phyloP scores from a whole-genome alignment of 2,797 vertebrate species.

The Enteromius paludinosus region DNA sequence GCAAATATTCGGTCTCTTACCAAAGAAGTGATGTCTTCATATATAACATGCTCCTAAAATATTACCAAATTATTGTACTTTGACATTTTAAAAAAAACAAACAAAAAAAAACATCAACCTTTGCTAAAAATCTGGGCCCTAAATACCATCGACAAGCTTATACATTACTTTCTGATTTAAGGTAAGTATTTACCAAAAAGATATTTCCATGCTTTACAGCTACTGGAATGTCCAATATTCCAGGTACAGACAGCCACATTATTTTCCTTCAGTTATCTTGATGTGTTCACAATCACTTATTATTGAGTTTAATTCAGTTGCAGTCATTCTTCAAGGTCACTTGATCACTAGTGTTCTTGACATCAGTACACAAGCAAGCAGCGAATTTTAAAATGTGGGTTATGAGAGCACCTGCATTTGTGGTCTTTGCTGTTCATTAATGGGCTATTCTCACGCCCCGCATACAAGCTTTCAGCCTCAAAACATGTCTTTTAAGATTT shows the following conservation, averaged over 20 bases:
- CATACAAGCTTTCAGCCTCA: too few species aligned
- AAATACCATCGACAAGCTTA: too few species aligned
- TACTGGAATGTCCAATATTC: not conserved
- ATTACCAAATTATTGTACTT: not conserved
- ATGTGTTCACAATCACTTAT: not conserved
- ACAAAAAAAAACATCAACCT: not conserved
- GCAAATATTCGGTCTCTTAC: not conserved
- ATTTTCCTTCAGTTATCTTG: not conserved
- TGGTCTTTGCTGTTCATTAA: slow-evolving; percentile 12
- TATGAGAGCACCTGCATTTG: not conserved
- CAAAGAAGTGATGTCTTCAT: not conserved
- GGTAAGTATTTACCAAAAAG: not conserved
- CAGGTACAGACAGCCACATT: not conserved
- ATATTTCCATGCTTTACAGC: not conserved
- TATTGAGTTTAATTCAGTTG: not conserved
- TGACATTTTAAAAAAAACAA: not conserved
- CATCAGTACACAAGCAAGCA: not conserved
- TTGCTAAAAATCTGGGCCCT: not conserved
- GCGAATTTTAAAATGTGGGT: not conserved
- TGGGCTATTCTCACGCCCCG: too few species aligned
- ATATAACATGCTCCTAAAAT: not conserved
- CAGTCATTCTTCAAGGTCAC: not conserved
- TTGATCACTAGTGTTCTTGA: not conserved
- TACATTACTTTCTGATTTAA: not conserved
- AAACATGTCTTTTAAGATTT: too few species aligned